Evolutionary conservation across 2,797 vertebrate genomes (phyloP).

Genomic region (Neomorphus geoffroyi): DNA sequence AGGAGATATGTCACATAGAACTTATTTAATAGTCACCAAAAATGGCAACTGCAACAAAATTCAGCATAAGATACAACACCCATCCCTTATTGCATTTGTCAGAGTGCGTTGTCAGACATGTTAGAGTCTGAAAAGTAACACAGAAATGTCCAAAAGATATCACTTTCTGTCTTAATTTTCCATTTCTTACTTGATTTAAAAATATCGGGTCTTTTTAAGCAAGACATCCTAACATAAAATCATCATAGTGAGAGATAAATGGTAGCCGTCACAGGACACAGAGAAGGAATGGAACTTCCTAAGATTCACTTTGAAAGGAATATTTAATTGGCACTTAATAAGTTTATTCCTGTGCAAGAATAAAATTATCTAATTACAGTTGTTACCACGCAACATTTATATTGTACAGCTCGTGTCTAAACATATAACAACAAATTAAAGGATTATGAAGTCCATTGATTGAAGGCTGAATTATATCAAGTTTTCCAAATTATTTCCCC

Average conservation of each 20-base stretch:
- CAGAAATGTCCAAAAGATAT: not conserved
- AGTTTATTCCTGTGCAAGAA: not conserved
- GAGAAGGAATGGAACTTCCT: not conserved
- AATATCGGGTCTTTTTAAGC: not conserved
- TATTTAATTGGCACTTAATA: not conserved
- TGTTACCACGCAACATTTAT: not conserved
- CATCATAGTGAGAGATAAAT: not conserved
- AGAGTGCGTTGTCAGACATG: not conserved
- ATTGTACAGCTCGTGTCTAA: not conserved
- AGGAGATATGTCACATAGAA: not conserved
- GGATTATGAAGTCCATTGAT: not conserved
- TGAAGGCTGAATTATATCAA: not conserved
- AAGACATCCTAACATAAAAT: not conserved
- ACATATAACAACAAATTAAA: not conserved
- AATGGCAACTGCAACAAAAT: slow-evolving; percentile 51
- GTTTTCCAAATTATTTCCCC: not conserved
- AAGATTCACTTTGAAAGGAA: not conserved
- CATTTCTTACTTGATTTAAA: not conserved
- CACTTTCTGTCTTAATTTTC: not conserved
- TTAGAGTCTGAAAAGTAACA: slow-evolving; percentile 7
- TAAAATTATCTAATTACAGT: not conserved
- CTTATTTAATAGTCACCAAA: slow-evolving; percentile 39
- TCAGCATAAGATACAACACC: slow-evolving; percentile 2
- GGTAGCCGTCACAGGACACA: not conserved
- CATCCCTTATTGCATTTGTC: slow-evolving; percentile 42